These are phyloP conservation scores for Microcebus jonahi DNA, from an alignment of 2,113 vertebrate species.

Conservation along the genomic window DNA sequence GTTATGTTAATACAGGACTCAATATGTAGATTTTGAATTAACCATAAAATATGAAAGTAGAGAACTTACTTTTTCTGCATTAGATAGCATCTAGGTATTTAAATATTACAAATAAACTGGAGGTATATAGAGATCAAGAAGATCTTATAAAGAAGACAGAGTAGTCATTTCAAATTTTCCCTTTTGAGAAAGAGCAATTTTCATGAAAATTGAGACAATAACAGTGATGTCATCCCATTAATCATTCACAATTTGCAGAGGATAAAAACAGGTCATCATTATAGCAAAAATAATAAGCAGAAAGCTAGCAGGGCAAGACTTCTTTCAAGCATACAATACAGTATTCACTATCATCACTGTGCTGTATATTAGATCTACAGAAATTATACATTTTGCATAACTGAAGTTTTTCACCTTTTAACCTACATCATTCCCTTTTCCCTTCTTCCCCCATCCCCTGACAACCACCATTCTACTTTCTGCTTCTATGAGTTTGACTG, in stretches of 20 bases:
- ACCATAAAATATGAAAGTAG: background rate
- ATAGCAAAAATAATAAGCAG: background rate
- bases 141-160: background rate
- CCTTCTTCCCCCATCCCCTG: background rate
- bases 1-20: background rate
- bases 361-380: background rate
- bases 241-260: background rate
- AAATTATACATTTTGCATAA: background rate
- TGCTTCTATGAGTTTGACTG: background rate
- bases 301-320: background rate
- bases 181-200: background rate
- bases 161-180: background rate
- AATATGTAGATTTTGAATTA: background rate
- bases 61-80: background rate
- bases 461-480: background rate
- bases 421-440: too few relatives aligned
- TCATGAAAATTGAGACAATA: background rate
- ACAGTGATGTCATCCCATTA: background rate
- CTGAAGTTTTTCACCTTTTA: background rate
- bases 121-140: background rate
- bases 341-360: background rate
- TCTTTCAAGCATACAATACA: background rate
- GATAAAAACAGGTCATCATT: background rate
- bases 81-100: background rate
- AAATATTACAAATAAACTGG: background rate